Evolutionary conservation across 92 coral and sea anemone genomes (phyloP), one percentile per base, ranked within the genome.

Genomic region (Heliopora coerulea): DNA sequence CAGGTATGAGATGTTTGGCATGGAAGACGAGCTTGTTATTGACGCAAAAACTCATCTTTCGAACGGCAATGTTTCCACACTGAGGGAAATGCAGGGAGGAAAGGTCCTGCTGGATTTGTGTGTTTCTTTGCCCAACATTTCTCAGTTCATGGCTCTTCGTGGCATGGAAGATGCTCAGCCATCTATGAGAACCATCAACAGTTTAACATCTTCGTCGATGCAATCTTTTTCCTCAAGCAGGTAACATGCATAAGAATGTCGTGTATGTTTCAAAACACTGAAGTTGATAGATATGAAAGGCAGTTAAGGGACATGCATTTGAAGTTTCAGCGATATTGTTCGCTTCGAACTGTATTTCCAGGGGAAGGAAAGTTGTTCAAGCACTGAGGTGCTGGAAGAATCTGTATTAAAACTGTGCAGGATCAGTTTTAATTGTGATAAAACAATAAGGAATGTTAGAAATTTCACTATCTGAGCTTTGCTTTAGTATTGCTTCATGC

Each of bases 21-120:
- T 68, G 23, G 75, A 68, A 17, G 75, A 68, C 10, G 73, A 66
- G 14, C 65, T 70, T 17, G 78, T 44, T 41, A 56, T 78, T 56
- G 98, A 93, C 75, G 59, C 83, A n/a, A 93, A 93, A 82, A 89
- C 96, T 67, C 78, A 75, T 75, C 84, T 93, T 44, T 93, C 91
- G 13, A 87, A 93, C 60, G 79, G 86, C 46, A 93, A 93, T 58
- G 86, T 93, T 57, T 83, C 95, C 37, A 76, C 83, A 3, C 82
- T 93, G 12, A 82, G 98, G 56, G 91, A 87, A 76, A 81, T 93
- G 35, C 66, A 82, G 60, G 98, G 98, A 40, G 98, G 98, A 24
- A 85, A 85, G 56, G 72, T 84, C 14, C 63, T 93, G 65, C 61
- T 93, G 40, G 96, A 93, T 57, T 56, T 89, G 72, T 93, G 98